Conservation (phyloP, 2,113 vertebrate species). For the Psittacula cyanocephala region DNA sequence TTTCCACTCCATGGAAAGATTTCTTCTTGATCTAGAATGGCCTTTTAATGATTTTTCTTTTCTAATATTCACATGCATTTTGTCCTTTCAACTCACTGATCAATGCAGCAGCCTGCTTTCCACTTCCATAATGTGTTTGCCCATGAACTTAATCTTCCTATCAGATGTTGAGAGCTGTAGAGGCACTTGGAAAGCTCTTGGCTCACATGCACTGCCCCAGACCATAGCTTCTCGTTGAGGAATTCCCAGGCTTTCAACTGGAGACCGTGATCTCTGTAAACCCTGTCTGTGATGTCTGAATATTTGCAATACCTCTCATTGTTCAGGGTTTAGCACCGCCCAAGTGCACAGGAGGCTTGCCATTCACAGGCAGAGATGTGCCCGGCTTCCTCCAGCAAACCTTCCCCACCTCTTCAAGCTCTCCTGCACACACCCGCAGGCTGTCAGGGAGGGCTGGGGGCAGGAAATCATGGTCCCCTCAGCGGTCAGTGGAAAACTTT, state of each 20-base stretch:
- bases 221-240: conserved; percentile 61
- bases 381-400: neutral
- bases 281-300: conserved; percentile 41
- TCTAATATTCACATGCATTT: neutral
- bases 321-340: neutral
- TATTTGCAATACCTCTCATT: conserved; percentile 55
- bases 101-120: neutral
- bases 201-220: neutral
- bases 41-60: neutral
- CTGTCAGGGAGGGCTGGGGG: neutral
- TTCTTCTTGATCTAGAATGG: neutral
- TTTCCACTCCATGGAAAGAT: neutral
- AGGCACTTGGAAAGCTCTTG: conserved; percentile 33
- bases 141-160: conserved; percentile 3
- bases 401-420: neutral
- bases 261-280: conserved; percentile 46
- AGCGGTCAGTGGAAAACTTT: neutral
- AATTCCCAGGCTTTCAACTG: conserved; percentile 61
- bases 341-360: neutral
- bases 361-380: neutral
- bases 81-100: neutral
- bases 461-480: neutral
- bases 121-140: neutral
- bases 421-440: neutral
- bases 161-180: conserved; percentile 27